Percentiles rank a stretch among this genome's conserved stretches.
These are phyloP conservation scores for Ophioninae sp. DNA, from an alignment of 2,888 invertebrate species.

Conservation along the genomic window DNA sequence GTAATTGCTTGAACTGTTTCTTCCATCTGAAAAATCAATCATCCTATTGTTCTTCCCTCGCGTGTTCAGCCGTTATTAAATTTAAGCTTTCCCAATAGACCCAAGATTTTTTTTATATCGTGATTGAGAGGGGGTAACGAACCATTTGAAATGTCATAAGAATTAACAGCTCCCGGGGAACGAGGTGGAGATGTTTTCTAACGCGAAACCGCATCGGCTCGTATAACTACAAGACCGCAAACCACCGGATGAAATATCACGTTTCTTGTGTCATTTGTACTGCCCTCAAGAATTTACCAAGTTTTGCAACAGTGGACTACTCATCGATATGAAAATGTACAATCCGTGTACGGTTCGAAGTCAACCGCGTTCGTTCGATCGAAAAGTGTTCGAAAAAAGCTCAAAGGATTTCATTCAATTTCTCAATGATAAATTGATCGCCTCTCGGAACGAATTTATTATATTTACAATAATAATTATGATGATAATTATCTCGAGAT, in stretches of 20 bases:
- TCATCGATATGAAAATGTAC: constrained; percentile 16
- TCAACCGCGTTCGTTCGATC: too few relatives aligned
- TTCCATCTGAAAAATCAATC: constrained; percentile 87
- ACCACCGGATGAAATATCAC: constrained; percentile 57
- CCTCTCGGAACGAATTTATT: too few relatives aligned
- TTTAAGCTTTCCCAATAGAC: background rate
- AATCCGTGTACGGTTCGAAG: too few relatives aligned
- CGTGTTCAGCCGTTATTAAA: background rate
- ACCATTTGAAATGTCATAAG: background rate
- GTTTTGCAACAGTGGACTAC: constrained; percentile 32
- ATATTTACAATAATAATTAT: too few relatives aligned
- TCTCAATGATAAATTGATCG: too few relatives aligned
- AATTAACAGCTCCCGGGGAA: background rate
- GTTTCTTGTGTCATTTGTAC: constrained; percentile 44
- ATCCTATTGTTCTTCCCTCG: background rate
- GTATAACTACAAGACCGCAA: constrained; percentile 51
- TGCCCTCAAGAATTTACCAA: constrained; percentile 21
- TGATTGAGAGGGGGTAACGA: background rate
- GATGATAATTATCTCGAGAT: too few relatives aligned
- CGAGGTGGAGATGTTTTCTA: constrained; percentile 22
- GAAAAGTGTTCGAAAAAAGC: too few relatives aligned
- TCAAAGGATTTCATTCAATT: too few relatives aligned
- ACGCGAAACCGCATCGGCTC: constrained; percentile 3
- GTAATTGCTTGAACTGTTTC: constrained; percentile 94
- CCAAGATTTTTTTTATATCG: background rate